These are phyloP conservation scores for Synanthedon myopaeformis DNA, from an alignment of 2,888 invertebrate genomes.

Conservation along the genomic window DNA sequence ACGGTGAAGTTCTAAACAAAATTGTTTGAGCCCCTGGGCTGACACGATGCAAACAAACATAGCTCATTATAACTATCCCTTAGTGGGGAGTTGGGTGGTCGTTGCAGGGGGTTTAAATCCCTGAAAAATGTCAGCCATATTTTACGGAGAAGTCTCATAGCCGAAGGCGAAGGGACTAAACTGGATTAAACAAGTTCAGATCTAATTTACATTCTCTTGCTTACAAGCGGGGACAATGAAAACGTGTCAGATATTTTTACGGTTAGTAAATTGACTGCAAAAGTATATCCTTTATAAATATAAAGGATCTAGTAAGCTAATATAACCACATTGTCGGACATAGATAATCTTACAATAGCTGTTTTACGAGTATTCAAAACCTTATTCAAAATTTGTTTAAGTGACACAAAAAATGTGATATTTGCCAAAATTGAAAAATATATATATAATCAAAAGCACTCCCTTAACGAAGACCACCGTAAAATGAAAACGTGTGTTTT, in stretches of 20 bases:
- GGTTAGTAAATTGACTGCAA: neutral
- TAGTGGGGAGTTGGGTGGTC: slow-evolving; percentile 6
- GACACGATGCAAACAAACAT: slow-evolving; percentile 10
- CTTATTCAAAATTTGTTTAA: no score
- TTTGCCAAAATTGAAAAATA: no score
- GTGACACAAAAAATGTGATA: no score
- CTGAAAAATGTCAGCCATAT: slow-evolving; percentile 52
- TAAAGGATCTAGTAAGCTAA: no score
- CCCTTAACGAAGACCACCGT: no score
- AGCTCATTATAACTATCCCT: slow-evolving; percentile 32
- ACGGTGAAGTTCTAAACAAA: slow-evolving; percentile 12
- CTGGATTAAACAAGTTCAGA: slow-evolving; percentile 34
- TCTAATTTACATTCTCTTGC: slow-evolving; percentile 27
- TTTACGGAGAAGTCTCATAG: slow-evolving; percentile 26
- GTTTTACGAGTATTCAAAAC: no score
- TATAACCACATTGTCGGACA: no score
- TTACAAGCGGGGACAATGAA: slow-evolving; percentile 3
- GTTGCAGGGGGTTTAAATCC: slow-evolving; percentile 21
- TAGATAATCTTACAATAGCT: no score
- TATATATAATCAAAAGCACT: no score
- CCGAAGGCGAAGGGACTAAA: slow-evolving; percentile 13
- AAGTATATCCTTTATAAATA: no score
- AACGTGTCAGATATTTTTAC: neutral
- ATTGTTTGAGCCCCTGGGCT: slow-evolving; percentile 13
- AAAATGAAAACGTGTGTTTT: no score